A percentile compares a stretch with the other conserved stretches of the same genome.
phyloP scores from a whole-genome alignment of 2,888 invertebrate genomes.

The Drosophila leonis region DNA sequence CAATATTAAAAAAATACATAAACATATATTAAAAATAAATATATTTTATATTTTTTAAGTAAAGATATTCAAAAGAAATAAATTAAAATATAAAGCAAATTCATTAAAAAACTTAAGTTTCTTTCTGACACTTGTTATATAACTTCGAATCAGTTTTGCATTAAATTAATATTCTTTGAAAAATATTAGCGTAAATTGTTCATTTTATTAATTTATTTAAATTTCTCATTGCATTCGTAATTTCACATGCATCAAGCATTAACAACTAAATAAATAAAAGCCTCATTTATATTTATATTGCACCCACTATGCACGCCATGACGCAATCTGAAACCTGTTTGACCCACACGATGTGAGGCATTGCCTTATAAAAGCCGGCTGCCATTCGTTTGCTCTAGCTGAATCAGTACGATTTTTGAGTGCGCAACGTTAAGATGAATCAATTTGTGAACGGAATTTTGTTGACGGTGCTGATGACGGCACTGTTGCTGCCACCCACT shows the following conservation, averaged over 20 bases:
- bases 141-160: too few species aligned
- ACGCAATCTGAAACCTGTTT: conserved; percentile 27
- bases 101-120: too few species aligned
- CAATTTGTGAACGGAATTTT: conserved; percentile 35
- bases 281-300: neutral
- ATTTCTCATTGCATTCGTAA: neutral
- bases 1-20: too few species aligned
- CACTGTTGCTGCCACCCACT: conserved; percentile 9
- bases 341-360: conserved; percentile 9
- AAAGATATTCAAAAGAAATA: too few species aligned
- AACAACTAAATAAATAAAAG: neutral
- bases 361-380: conserved; percentile 4
- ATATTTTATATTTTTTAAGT: too few species aligned
- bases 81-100: too few species aligned
- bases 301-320: neutral
- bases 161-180: too few species aligned
- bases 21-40: too few species aligned
- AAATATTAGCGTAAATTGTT: neutral
- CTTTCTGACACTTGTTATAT: too few species aligned
- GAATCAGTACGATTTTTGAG: conserved; percentile 33
- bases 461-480: conserved; percentile 19
- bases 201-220: neutral
- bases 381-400: neutral
- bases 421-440: conserved; percentile 41
- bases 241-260: neutral